phyloP scores from a whole-genome alignment of 1,140 invertebrate species.

The Vollenhovia emeryi region DNA sequence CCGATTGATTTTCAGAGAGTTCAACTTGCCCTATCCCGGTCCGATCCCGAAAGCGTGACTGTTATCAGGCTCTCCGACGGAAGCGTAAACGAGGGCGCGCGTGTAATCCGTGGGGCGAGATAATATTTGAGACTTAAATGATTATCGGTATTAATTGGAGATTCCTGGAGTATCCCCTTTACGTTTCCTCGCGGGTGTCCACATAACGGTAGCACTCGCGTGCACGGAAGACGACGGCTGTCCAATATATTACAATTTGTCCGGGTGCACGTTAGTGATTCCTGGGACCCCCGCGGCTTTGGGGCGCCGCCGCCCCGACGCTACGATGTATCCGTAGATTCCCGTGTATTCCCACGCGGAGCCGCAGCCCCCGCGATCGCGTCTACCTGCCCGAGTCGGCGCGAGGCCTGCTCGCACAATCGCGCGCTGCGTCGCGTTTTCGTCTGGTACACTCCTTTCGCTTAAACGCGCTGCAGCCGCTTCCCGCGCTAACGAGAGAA shows the following conservation, averaged over 20 bases:
- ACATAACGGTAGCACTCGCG: constrained; percentile 73
- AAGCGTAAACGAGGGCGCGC: not conserved
- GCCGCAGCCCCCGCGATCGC: no score
- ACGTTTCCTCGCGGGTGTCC: constrained; percentile 14
- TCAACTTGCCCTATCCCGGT: no score
- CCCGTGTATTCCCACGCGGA: constrained; percentile 47
- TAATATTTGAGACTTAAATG: not conserved
- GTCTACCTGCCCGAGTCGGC: constrained; percentile 17
- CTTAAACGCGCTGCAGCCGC: constrained; percentile 10
- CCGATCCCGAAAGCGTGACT: not conserved
- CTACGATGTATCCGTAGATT: constrained; percentile 22
- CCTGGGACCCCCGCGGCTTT: constrained; percentile 72
- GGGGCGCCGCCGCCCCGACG: constrained; percentile 57
- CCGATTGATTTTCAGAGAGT: no score
- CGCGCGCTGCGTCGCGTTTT: constrained; percentile 1
- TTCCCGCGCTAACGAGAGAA: constrained; percentile 52
- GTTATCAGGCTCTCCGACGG: not conserved
- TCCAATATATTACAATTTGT: constrained; percentile 85
- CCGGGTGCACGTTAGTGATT: constrained; percentile 77
- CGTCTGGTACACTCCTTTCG: constrained; percentile 38
- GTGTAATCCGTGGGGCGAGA: not conserved
- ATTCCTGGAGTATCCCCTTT: not conserved
- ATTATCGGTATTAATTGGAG: not conserved
- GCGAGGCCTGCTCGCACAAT: not conserved
- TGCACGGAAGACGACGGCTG: constrained; percentile 72